Evolutionary conservation across 1,140 invertebrate species (phyloP).

Genomic region (Hestina assimilis): DNA sequence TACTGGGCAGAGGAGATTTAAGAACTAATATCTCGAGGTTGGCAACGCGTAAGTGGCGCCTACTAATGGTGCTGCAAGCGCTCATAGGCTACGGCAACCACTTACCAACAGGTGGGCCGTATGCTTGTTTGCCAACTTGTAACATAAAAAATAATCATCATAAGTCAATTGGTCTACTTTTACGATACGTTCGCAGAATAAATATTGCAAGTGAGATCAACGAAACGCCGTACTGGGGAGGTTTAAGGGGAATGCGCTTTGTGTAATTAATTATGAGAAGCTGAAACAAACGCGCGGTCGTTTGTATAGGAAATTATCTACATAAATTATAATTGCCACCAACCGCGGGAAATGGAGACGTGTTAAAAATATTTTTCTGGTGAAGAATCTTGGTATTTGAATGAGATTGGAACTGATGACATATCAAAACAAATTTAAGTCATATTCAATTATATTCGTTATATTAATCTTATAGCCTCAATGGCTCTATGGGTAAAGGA

Average conservation of each 20-base stretch:
- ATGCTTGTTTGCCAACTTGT: too few relatives aligned
- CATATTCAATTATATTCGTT: too few relatives aligned
- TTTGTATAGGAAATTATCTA: slow-evolving; percentile 35
- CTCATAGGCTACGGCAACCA: too few relatives aligned
- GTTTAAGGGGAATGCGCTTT: slow-evolving; percentile 28
- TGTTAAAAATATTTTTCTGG: slow-evolving; percentile 3
- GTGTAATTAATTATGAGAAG: slow-evolving; percentile 35
- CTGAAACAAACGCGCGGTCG: slow-evolving; percentile 23
- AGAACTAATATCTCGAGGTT: too few relatives aligned
- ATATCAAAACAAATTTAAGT: too few relatives aligned
- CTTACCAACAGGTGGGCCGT: too few relatives aligned
- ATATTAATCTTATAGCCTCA: too few relatives aligned
- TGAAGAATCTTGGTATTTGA: neutral
- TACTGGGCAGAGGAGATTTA: too few relatives aligned
- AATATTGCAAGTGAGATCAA: neutral
- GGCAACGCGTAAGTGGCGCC: too few relatives aligned
- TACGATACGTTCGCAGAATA: neutral
- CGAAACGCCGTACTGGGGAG: slow-evolving; percentile 2
- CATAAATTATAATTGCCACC: slow-evolving; percentile 33
- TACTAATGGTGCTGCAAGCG: too few relatives aligned
- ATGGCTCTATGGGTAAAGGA: too few relatives aligned
- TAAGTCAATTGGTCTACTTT: neutral
- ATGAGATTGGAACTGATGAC: too few relatives aligned
- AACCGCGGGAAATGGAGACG: slow-evolving; percentile 4
- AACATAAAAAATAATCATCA: neutral